Evolutionary conservation across 2,797 vertebrate genomes (phyloP), one percentile per base, ranked within the genome.

Genomic region (Chaenodraco wilsoni): DNA sequence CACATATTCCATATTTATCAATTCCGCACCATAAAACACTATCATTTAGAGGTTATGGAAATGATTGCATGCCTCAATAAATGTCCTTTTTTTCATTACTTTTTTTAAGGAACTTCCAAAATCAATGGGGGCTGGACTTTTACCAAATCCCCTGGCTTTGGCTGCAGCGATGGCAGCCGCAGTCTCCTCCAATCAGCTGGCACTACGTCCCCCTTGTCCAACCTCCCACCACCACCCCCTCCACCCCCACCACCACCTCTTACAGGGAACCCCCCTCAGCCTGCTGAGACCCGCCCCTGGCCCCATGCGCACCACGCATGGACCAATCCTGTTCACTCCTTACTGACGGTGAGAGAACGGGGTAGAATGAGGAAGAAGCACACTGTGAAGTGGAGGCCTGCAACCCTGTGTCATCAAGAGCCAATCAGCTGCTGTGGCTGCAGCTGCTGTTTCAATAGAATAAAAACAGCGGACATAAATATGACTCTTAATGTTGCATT

Each of bases 311-410:
- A 96, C 96, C 60, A 90, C 95, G 23, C 95, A 96, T 3, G 95
- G 96, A 85, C 95, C 96, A 64, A 95, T 96, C 79, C 95, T 97
- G 68, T 97, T 96, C 89, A 94, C 96, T 49, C 96, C 96, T 23
- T 97, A 97, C 92, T 97, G 93, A 96, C 69, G 81, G 21, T 60
- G 69, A 84, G 72, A 50, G 74, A 61, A 69, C 1, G 50, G 71
- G 73, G 64, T 83, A 16, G 74, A 85, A 85, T 89, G 87, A 82
- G 90, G 84, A 90, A 87, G 87, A 91, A 92, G 91, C 90, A 92
- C 92, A 93, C 92, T 92, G 91, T 92, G 91, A 93, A 85, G 71
- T 54, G 70, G 83, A 82, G 83, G 76, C 45, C 72, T 81, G 84
- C 70, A 76, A 67, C 79, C 46, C 54, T 12, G 75, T 75, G 71